These are phyloP conservation scores for Dendrolimus pini DNA, from an alignment of 2,888 invertebrate genomes.

Conservation along the genomic window DNA sequence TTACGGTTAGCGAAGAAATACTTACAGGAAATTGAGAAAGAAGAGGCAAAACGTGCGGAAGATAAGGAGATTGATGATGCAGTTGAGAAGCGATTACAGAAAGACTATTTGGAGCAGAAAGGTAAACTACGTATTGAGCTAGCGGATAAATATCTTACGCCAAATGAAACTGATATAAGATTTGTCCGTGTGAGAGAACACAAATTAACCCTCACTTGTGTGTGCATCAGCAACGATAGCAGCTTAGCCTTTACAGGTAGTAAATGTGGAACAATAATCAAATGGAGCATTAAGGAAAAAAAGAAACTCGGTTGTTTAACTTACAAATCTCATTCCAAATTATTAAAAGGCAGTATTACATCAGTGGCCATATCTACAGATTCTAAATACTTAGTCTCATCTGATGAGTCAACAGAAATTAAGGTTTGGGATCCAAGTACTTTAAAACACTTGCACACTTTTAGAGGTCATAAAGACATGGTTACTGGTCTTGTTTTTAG, in stretches of 20 bases:
- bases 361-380: slow-evolving; percentile 86
- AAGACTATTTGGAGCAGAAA: slow-evolving; percentile 90
- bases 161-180: slow-evolving; percentile 48
- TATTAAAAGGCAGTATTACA: slow-evolving; percentile 72
- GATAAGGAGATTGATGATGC: slow-evolving; percentile 79
- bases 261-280: slow-evolving; percentile 91
- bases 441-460: slow-evolving; percentile 85
- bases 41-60: slow-evolving; percentile 83
- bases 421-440: slow-evolving; percentile 90
- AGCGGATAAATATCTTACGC: slow-evolving; percentile 75
- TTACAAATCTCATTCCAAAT: slow-evolving; percentile 56
- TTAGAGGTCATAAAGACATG: slow-evolving; percentile 85
- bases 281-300: slow-evolving; percentile 85
- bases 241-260: slow-evolving; percentile 87
- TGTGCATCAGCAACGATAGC: slow-evolving; percentile 86
- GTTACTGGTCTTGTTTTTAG: slow-evolving; percentile 90
- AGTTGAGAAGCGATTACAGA: slow-evolving; percentile 85
- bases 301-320: slow-evolving; percentile 77
- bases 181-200: slow-evolving; percentile 86
- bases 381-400: slow-evolving; percentile 85
- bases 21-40: slow-evolving; percentile 89
- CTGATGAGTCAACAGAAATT: slow-evolving; percentile 77
- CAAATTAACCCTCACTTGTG: slow-evolving; percentile 85
- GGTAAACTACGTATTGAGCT: slow-evolving; percentile 86
- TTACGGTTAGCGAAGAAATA: slow-evolving; percentile 93